Percentiles rank a stretch among this genome's conserved stretches.
These are phyloP conservation scores for Medauroidea extradentata DNA, from an alignment of 1,140 invertebrate genomes.

Conservation along the genomic window DNA sequence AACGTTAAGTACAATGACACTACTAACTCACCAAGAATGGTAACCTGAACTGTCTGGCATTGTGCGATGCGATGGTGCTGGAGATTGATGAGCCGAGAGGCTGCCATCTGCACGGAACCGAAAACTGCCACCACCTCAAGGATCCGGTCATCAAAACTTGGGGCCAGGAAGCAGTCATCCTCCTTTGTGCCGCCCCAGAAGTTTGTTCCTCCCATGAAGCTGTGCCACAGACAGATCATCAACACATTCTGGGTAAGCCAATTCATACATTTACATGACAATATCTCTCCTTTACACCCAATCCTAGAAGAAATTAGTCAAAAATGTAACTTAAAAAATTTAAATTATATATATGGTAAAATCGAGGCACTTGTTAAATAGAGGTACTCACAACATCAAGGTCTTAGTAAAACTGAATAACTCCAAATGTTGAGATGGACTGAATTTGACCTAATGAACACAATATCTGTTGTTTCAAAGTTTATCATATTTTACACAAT, in stretches of 20 bases:
- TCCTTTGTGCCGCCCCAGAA: slow-evolving; percentile 94
- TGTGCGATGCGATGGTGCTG: slow-evolving; percentile 97
- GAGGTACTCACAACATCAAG: too few relatives aligned
- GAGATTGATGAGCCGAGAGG: slow-evolving; percentile 87
- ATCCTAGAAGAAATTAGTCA: neutral
- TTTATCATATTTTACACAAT: too few relatives aligned
- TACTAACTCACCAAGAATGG: slow-evolving; percentile 68
- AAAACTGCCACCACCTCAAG: slow-evolving; percentile 95
- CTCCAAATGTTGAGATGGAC: too few relatives aligned
- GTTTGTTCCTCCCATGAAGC: slow-evolving; percentile 97
- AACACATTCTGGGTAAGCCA: neutral
- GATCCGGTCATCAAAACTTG: slow-evolving; percentile 89
- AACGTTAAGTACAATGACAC: too few relatives aligned
- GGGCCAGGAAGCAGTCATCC: slow-evolving; percentile 81
- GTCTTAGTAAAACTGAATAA: too few relatives aligned
- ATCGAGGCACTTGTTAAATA: too few relatives aligned
- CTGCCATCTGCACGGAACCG: slow-evolving; percentile 95
- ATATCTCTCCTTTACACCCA: neutral
- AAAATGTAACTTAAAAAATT: too few relatives aligned
- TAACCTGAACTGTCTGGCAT: slow-evolving; percentile 92
- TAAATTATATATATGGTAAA: too few relatives aligned
- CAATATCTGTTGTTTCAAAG: too few relatives aligned
- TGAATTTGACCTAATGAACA: too few relatives aligned
- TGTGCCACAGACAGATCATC: slow-evolving; percentile 39
- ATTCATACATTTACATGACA: neutral